Percentiles rank a stretch among this genome's conserved stretches.
phyloP scores from a whole-genome alignment of 2,113 vertebrate species.

The Maccullochella peelii region DNA sequence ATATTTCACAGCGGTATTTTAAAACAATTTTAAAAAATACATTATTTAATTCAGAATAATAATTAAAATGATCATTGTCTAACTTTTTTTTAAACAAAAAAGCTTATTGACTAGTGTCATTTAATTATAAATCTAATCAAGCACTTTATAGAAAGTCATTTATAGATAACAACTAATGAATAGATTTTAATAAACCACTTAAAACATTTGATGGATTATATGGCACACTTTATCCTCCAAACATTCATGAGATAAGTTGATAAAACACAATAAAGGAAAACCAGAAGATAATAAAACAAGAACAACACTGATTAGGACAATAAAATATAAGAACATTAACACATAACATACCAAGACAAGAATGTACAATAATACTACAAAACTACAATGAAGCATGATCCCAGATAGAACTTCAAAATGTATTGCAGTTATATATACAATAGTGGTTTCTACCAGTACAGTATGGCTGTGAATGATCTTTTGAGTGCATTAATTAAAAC shows the following conservation, averaged over 20 bases:
- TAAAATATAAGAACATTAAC: neutral
- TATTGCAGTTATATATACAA: neutral
- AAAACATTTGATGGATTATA: neutral
- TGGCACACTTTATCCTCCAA: neutral
- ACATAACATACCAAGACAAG: neutral
- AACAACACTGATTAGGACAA: neutral
- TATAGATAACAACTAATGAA: neutral
- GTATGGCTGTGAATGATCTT: neutral
- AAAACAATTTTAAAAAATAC: neutral
- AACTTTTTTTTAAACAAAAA: neutral
- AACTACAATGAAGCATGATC: neutral
- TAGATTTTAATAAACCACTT: neutral
- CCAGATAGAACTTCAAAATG: neutral
- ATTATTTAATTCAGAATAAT: neutral
- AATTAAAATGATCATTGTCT: neutral
- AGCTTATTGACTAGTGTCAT: no score
- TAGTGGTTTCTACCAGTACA: neutral
- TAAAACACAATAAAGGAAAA: neutral
- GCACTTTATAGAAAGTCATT: neutral
- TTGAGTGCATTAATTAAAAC: neutral
- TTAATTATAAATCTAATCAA: neutral
- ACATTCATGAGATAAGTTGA: neutral
- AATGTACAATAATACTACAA: neutral
- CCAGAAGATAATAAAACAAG: neutral
- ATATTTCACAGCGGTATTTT: neutral